These are phyloP conservation scores for Machimus rusticus DNA, from an alignment of 2,888 invertebrate genomes.

Conservation along the genomic window DNA sequence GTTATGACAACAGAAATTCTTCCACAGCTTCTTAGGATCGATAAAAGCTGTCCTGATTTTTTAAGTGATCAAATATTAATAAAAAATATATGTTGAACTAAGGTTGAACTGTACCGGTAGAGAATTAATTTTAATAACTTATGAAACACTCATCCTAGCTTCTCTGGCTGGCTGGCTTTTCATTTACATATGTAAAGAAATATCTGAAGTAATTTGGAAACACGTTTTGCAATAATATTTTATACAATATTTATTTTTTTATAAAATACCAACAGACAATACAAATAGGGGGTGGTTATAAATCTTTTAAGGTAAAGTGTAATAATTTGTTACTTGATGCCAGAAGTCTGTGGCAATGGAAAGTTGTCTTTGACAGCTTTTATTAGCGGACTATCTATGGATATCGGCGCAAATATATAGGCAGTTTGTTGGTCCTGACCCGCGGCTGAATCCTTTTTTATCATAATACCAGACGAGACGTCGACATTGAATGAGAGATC, in stretches of 20 bases:
- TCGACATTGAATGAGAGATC: not conserved
- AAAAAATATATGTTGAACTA: too few species aligned
- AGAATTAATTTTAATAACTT: too few species aligned
- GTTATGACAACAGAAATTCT: too few species aligned
- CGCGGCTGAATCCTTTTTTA: not conserved
- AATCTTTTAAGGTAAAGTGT: not conserved
- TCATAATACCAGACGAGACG: not conserved
- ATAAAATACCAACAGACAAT: not conserved
- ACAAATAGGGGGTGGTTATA: not conserved
- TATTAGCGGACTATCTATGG: not conserved
- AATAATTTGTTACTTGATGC: not conserved
- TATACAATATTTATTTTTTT: not conserved
- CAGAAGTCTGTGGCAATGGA: not conserved
- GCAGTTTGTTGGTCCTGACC: not conserved
- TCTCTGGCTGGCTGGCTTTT: too few species aligned
- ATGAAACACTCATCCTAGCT: too few species aligned
- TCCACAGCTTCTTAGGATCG: too few species aligned
- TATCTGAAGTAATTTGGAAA: not conserved
- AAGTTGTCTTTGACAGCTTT: not conserved
- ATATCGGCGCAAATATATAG: constrained; percentile 23
- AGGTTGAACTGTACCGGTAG: too few species aligned
- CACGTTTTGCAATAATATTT: not conserved
- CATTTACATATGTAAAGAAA: not conserved
- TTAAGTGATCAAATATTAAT: too few species aligned
- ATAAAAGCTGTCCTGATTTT: too few species aligned